These are phyloP conservation scores for Temnothorax curvispinosus DNA, from an alignment of 1,140 invertebrate genomes.

Conservation along the genomic window DNA sequence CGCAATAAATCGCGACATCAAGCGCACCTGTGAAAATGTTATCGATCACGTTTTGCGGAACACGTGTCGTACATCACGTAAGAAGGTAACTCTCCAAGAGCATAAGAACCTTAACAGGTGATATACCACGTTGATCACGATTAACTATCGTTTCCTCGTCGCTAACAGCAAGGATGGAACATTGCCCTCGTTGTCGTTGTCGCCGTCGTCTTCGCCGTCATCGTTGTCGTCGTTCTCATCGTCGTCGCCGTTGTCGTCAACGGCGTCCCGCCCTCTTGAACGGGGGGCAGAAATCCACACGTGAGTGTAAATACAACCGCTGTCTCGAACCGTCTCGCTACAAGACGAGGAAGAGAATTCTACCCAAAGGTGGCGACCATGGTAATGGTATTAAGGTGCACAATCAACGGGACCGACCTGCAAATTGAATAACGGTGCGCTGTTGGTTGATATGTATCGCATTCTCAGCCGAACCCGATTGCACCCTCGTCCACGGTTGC, in stretches of 20 bases:
- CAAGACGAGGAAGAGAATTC: conserved; percentile 64
- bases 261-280: not conserved
- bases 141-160: conserved; percentile 11
- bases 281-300: conserved; percentile 28
- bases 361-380: conserved; percentile 71
- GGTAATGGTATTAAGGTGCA: conserved; percentile 82
- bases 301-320: conserved; percentile 68
- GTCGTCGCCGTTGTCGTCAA: not conserved
- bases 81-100: conserved; percentile 11
- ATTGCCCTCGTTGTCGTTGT: not conserved
- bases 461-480: conserved; percentile 69
- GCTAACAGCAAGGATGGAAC: not conserved
- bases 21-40: conserved; percentile 21
- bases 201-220: not conserved
- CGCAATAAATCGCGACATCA: conserved; percentile 37
- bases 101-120: conserved; percentile 39
- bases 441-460: conserved; percentile 79
- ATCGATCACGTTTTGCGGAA: conserved; percentile 45
- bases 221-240: not conserved
- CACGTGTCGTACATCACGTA: conserved; percentile 36
- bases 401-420: conserved; percentile 81
- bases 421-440: conserved; percentile 82
- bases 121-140: conserved; percentile 40
- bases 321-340: conserved; percentile 60
- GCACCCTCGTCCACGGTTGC: not conserved